A percentile compares a stretch with the other conserved stretches of the same genome.
Evolutionary conservation across 2,797 vertebrate genomes (phyloP).

Genomic region (Sebastes iracundus): DNA sequence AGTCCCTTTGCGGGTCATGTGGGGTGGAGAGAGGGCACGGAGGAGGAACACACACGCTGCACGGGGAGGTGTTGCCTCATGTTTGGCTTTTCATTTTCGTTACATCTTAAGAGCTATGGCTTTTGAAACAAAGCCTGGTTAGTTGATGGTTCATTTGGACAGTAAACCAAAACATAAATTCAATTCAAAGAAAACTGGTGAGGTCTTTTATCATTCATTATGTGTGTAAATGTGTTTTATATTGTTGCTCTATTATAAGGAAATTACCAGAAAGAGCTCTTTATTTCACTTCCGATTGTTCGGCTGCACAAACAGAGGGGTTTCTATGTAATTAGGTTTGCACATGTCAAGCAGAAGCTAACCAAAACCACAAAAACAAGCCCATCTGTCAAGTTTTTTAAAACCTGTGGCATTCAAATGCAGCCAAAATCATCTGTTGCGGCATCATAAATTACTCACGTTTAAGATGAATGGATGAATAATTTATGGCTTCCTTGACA

Average conservation of each 20-base stretch:
- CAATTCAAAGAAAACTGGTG: not conserved
- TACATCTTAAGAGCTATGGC: not conserved
- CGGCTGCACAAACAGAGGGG: not conserved
- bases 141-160: constrained; percentile 29
- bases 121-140: constrained; percentile 1
- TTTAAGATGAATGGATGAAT: constrained; percentile 13
- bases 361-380: constrained; percentile 46
- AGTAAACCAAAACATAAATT: constrained; percentile 4
- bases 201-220: not conserved
- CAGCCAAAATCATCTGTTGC: constrained; percentile 34
- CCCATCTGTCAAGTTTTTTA: constrained; percentile 18
- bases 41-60: constrained; percentile 47
- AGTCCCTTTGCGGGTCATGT: constrained; percentile 47
- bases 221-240: not conserved
- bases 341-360: constrained; percentile 39
- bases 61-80: constrained; percentile 23
- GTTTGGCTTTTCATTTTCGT: constrained; percentile 21
- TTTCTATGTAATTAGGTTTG: constrained; percentile 43
- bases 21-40: constrained; percentile 32
- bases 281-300: not conserved
- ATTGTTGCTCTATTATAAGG: not conserved
- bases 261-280: not conserved
- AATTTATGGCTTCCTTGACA: constrained; percentile 46
- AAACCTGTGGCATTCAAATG: constrained; percentile 24
- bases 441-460: constrained; percentile 19